Evolutionary conservation across 2,888 invertebrate genomes (phyloP).

Genomic region (Melieria crassipennis): DNA sequence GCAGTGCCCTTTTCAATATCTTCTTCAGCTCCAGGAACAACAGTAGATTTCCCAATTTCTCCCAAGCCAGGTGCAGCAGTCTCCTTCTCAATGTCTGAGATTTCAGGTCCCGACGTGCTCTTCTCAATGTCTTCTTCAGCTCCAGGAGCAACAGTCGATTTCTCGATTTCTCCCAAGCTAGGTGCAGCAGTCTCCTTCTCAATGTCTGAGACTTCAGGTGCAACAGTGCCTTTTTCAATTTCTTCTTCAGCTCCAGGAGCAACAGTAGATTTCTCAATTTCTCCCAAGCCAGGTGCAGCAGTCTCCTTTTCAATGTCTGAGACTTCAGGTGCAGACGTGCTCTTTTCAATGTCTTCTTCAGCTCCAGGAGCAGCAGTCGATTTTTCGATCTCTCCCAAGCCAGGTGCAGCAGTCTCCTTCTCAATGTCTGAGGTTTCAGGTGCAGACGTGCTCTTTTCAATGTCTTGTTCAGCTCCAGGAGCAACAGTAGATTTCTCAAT

Average conservation of each 20-base stretch:
- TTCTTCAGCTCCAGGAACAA: slow-evolving; percentile 4
- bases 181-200: slow-evolving; percentile 31
- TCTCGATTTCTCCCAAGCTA: slow-evolving; percentile 27
- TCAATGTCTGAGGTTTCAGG: slow-evolving; percentile 5
- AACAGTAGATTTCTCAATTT: slow-evolving; percentile 3
- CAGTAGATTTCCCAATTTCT: slow-evolving; percentile 31
- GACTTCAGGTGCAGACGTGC: no score
- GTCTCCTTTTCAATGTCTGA: no score
- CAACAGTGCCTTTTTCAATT: slow-evolving; percentile 25
- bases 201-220: slow-evolving; percentile 14
- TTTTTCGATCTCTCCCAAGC: background rate
- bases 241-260: slow-evolving; percentile 31
- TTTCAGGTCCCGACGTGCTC: slow-evolving; percentile 17
- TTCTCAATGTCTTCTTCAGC: slow-evolving; percentile 15
- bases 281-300: no score
- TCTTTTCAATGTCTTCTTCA: background rate
- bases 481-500: slow-evolving; percentile 36
- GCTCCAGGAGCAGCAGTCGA: slow-evolving; percentile 7
- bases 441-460: background rate
- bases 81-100: slow-evolving; percentile 16
- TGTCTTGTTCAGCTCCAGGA: background rate
- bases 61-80: slow-evolving; percentile 12
- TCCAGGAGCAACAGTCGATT: slow-evolving; percentile 19
- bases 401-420: slow-evolving; percentile 1
- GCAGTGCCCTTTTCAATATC: slow-evolving; percentile 30